Evolutionary conservation across 2,888 invertebrate species (phyloP), one percentile per base, ranked within the genome.

Genomic region (Nemotelus nigrinus): DNA sequence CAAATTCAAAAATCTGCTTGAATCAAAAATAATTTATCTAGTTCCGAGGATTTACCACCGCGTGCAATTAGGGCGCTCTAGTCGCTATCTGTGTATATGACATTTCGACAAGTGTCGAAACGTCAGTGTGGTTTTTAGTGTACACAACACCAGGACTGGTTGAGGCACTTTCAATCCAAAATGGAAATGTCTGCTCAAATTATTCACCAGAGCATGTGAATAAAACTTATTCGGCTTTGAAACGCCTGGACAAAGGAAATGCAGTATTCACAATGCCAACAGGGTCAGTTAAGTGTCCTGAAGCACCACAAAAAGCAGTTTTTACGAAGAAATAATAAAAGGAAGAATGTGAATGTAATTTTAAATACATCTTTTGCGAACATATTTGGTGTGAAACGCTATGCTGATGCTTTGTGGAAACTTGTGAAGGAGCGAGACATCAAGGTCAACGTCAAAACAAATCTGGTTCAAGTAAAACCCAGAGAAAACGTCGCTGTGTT

Each of bases 291-390:
- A 99, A 99, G 87, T 99, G 99, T 87, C 96, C 98, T 0, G 99
- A 99, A 0, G 99, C 99, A 2, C 98, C 99, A 44, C 99, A 99
- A 88, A 99, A 99, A 89, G 97, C 98, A 78, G 92, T 93, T 82
- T 99, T 98, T 84, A 89, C 99, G 4, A 7, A 4, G 96, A 96
- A 85, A 88, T 68, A 91, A 92, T 10, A 91, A 92, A 78, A 90
- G 96, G n/a, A 88, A 93, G 6, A 90, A 93, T 78, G 90, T 94
- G 0, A 92, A 92, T 8, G 87, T 99, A 3, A 90, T 91, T 0
- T 99, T 95, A 88, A 95, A 95, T 86, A 96, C 98, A 1, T 91
- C 95, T 5, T 88, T 97, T 78, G 93, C 94, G 0, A 94, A 94
- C 0, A 92, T 99, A 82, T 99, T 99, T 88, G 97, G 96, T 2